These are phyloP conservation scores for Chelon auratus DNA, from an alignment of 2,797 vertebrate species.

Conservation along the genomic window DNA sequence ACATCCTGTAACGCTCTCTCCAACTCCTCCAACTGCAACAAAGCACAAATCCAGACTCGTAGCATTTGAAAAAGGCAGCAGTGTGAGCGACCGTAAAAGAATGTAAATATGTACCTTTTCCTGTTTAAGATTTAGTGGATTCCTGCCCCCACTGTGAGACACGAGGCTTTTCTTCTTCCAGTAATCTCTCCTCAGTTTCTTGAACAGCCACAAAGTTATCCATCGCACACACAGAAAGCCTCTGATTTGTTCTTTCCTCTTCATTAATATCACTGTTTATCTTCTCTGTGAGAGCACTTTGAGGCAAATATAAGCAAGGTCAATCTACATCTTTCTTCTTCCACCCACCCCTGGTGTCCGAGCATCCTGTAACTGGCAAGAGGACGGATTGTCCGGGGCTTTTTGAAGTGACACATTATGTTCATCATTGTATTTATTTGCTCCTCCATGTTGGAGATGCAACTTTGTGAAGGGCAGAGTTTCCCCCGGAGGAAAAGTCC, in stretches of 20 bases:
- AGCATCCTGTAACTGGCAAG: slow-evolving; percentile 6
- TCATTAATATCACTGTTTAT: slow-evolving; percentile 24
- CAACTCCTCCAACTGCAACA: slow-evolving; percentile 46
- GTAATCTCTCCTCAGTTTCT: slow-evolving; percentile 34
- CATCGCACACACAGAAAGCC: slow-evolving; percentile 28
- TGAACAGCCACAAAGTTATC: slow-evolving; percentile 39
- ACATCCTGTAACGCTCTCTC: slow-evolving; percentile 53
- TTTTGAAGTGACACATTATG: too few species aligned
- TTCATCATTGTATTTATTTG: too few species aligned
- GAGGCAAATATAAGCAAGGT: neutral
- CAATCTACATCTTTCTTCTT: neutral
- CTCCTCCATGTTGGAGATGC: neutral
- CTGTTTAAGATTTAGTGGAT: slow-evolving; percentile 44
- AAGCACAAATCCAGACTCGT: neutral
- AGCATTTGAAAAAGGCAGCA: neutral
- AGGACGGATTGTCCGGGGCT: neutral
- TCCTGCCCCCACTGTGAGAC: slow-evolving; percentile 11
- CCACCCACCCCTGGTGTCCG: neutral
- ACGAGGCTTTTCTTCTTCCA: slow-evolving; percentile 19
- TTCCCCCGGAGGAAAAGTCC: slow-evolving; percentile 30
- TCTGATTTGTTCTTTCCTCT: slow-evolving; percentile 53
- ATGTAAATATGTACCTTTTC: slow-evolving; percentile 26
- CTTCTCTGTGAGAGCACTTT: slow-evolving; percentile 12
- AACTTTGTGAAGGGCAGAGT: neutral
- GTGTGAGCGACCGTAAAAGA: neutral